These are phyloP conservation scores for Amphiura filiformis DNA, from an alignment of 35 echinoderm and acorn worm genomes.

Conservation along the genomic window DNA sequence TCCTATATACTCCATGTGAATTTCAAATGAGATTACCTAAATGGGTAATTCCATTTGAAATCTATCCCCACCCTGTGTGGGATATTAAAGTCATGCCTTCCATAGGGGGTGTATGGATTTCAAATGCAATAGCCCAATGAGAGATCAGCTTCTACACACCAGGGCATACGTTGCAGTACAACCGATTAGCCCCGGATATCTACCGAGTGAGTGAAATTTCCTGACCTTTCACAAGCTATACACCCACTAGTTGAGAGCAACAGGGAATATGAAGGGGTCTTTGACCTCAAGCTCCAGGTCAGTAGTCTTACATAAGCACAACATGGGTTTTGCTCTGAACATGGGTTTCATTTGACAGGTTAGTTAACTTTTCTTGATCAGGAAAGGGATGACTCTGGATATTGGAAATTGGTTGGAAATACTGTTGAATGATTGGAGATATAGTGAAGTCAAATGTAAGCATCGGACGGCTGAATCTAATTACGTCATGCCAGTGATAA, in stretches of 20 bases:
- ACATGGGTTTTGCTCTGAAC: neutral
- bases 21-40: too few relatives aligned
- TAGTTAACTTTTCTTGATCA: neutral
- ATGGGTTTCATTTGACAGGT: neutral
- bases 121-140: too few relatives aligned
- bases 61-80: too few relatives aligned
- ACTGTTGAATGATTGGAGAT: neutral
- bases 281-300: neutral
- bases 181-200: neutral
- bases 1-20: too few relatives aligned
- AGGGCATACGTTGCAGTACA: neutral
- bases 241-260: neutral
- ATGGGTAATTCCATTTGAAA: too few relatives aligned
- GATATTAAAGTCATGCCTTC: too few relatives aligned
- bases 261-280: neutral
- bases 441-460: neutral
- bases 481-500: neutral
- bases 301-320: neutral
- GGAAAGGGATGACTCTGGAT: slow-evolving; percentile 8
- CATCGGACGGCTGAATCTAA: neutral
- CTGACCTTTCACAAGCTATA: slow-evolving; percentile 3
- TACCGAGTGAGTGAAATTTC: slow-evolving; percentile 1
- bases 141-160: too few relatives aligned
- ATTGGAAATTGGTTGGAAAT: neutral
- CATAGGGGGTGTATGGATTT: too few relatives aligned